Percentiles rank a stretch among this genome's conserved stretches.
phyloP scores from a whole-genome alignment of 2,888 invertebrate species.

The Lysandra bellargus region DNA sequence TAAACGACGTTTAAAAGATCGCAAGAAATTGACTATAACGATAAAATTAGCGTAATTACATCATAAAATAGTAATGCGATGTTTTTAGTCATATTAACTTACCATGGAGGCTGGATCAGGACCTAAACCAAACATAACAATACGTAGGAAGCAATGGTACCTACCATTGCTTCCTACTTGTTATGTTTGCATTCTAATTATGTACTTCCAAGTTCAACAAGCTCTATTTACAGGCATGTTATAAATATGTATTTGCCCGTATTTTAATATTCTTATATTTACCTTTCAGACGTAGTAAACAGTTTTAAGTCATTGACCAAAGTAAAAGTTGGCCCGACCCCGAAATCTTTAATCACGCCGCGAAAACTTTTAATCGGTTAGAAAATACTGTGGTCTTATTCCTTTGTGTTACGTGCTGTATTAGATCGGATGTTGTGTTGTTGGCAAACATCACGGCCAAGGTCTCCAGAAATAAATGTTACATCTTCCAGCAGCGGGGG shows the following conservation, averaged over 20 bases:
- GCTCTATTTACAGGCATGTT: background rate
- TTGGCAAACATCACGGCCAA: conserved; percentile 56
- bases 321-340: conserved; percentile 24
- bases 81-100: background rate
- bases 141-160: too few relatives aligned
- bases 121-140: background rate
- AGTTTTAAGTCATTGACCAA: conserved; percentile 29
- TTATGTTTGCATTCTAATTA: background rate
- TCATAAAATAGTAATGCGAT: background rate
- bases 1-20: background rate
- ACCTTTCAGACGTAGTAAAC: background rate
- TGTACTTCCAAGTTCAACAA: background rate
- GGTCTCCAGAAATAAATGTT: conserved; percentile 78
- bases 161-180: background rate
- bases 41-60: background rate
- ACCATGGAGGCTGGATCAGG: background rate
- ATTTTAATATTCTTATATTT: background rate
- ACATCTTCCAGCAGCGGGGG: conserved; percentile 64
- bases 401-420: conserved; percentile 47
- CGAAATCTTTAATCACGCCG: background rate
- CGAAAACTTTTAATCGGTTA: background rate
- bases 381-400: conserved; percentile 37
- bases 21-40: background rate
- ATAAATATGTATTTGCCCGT: background rate
- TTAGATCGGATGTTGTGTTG: conserved; percentile 46